Evolutionary conservation across 2,113 vertebrate genomes (phyloP), one percentile per base, ranked within the genome.

Genomic region (Halichoeres trimaculatus): DNA sequence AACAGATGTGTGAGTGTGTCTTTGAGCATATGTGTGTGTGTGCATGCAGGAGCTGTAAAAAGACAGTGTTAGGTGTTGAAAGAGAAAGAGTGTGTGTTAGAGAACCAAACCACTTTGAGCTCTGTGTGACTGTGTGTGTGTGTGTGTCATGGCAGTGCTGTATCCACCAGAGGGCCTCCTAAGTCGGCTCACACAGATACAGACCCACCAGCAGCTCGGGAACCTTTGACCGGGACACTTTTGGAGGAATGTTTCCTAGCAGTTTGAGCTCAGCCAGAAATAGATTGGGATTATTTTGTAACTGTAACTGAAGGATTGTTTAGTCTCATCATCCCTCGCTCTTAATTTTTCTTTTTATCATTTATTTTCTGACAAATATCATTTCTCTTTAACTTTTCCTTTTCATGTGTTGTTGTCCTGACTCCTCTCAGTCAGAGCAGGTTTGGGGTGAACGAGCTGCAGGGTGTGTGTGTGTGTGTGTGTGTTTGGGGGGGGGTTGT

Each of bases 111-210:
- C 57, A 17, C 67, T 80, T 26, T 71, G 66, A 55, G 38, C 10
- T 35, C 30, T 13, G 66, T 51, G 55, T 75, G 80, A 51, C 36
- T 41, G 69, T 14, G 30, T 45, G 61, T 76, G 54, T 84, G 70
- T 62, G 63, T 81, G 11, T 88, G 90, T 85, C 65, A 81, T 88
- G 76, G 83, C 80, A 52, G 69, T 16, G 86, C 69, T 86, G 83
- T 92, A 94, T 95, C 96, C 98, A 97, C 96, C 94, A 99, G 98
- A 99, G 98, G 98, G 98, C 97, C 95, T 95, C 95, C 95, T 96
- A 95, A 95, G 94, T 95, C 95, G 95, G 68, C 78, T 41, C 48
- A 77, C 73, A 57, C 47, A 38, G 51, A 22, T 8, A 24, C 65
- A 68, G 65, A 70, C 75, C 20, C 72, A 77, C 50, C 75, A 76